phyloP scores from a whole-genome alignment of 2,797 vertebrate species.

The Gila robusta region DNA sequence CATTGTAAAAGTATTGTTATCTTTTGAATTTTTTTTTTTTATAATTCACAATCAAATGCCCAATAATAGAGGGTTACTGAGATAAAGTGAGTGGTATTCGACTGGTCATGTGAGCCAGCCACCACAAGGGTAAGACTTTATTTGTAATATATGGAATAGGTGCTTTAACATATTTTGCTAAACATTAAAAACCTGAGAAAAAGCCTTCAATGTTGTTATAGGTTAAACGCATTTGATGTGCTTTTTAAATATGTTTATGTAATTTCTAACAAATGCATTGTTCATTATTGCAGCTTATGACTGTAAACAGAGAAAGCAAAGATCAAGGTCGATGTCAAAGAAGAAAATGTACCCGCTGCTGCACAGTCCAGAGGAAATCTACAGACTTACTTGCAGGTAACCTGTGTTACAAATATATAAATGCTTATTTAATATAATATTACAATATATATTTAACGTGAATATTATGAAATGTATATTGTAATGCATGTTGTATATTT shows the following conservation, averaged over 20 bases:
- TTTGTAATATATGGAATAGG: not conserved
- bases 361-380: conserved; percentile 90
- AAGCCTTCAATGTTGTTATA: not conserved
- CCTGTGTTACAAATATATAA: not conserved
- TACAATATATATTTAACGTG: not conserved
- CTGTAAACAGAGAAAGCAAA: conserved; percentile 92
- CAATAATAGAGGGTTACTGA: conserved; percentile 7
- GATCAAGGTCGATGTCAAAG: conserved; percentile 90
- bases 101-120: conserved; percentile 10
- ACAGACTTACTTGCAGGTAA: conserved; percentile 89
- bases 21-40: not conserved
- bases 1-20: conserved; percentile 1
- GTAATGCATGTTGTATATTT: not conserved
- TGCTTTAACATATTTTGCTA: not conserved
- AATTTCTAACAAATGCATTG: not conserved
- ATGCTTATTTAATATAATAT: not conserved
- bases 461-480: not conserved
- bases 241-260: conserved; percentile 16
- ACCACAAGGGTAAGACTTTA: not conserved
- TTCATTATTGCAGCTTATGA: conserved; percentile 83
- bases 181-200: not conserved
- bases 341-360: conserved; percentile 87
- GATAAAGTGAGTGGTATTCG: not conserved
- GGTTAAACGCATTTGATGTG: not conserved
- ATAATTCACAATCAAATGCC: not conserved